These are phyloP conservation scores for Diplodus puntazzo DNA, from an alignment of 2,797 vertebrate genomes.

Conservation along the genomic window DNA sequence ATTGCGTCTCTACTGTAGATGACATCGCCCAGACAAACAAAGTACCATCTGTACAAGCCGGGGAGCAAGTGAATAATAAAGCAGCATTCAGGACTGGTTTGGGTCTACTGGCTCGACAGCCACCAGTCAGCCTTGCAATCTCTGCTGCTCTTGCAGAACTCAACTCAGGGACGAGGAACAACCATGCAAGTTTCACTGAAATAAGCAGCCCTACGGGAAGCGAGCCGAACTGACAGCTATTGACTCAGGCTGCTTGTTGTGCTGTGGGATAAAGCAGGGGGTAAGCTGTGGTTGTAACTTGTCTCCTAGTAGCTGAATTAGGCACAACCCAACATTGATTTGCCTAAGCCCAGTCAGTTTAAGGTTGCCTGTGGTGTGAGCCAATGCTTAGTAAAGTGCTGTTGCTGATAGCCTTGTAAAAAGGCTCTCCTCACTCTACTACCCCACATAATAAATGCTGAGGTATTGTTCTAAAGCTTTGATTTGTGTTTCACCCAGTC, in stretches of 20 bases:
- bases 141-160: background rate
- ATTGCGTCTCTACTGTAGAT: conserved; percentile 17
- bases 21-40: conserved; percentile 65
- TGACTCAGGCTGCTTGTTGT: conserved; percentile 20
- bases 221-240: conserved; percentile 11
- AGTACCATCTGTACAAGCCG: conserved; percentile 67
- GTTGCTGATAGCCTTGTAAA: background rate
- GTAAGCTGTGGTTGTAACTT: conserved; percentile 1
- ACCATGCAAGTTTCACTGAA: conserved; percentile 9
- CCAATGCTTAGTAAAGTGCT: background rate
- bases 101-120: conserved; percentile 1
- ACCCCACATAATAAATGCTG: background rate
- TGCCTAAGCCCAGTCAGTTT: conserved; percentile 1
- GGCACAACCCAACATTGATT: conserved; percentile 25
- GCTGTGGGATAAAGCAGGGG: background rate
- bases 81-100: background rate
- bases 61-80: background rate
- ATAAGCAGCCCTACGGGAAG: background rate
- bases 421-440: background rate
- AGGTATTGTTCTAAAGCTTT: background rate
- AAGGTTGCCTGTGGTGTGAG: background rate
- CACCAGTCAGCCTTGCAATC: background rate
- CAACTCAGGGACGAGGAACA: background rate
- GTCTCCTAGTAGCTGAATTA: conserved; percentile 17
- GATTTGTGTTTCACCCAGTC: too few species aligned